These are phyloP conservation scores for Pionites leucogaster DNA, from an alignment of 2,113 vertebrate genomes.

Conservation along the genomic window DNA sequence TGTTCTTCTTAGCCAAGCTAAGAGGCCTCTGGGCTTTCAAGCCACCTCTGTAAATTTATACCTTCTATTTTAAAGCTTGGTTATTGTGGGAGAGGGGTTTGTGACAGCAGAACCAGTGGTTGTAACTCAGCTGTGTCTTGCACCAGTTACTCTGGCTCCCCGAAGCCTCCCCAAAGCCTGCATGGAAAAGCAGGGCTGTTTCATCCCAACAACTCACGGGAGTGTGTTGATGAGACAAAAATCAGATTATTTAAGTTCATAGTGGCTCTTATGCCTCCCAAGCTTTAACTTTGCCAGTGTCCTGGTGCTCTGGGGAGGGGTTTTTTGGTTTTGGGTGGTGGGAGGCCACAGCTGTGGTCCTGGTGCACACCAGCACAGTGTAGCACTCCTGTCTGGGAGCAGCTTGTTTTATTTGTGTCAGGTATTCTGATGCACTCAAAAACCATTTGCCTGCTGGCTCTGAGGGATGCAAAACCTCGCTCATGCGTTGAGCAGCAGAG, in stretches of 20 bases:
- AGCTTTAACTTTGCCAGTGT: background rate
- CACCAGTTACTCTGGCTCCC: background rate
- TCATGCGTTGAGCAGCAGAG: background rate
- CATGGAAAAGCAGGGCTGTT: background rate
- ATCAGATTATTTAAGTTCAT: background rate
- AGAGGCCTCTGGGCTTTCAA: fast-evolving
- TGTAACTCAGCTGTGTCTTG: fast-evolving
- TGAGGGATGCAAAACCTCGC: background rate
- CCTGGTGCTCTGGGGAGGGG: too few species aligned
- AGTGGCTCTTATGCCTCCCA: background rate
- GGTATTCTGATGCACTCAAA: background rate
- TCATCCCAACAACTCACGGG: fast-evolving
- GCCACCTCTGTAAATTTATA: background rate
- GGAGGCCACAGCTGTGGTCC: fast-evolving
- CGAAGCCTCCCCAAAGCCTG: background rate
- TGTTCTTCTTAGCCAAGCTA: fast-evolving
- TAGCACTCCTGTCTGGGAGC: background rate
- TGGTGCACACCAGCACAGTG: background rate
- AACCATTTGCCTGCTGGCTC: background rate
- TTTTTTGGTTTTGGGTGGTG: too few species aligned
- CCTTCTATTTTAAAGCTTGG: background rate
- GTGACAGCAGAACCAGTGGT: background rate
- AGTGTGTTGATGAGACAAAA: background rate
- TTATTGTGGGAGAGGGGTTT: background rate
- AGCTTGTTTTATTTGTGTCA: background rate